These are phyloP conservation scores for Epizoanthus fatuus DNA, from an alignment of 92 coral and sea anemone genomes.

Conservation along the genomic window DNA sequence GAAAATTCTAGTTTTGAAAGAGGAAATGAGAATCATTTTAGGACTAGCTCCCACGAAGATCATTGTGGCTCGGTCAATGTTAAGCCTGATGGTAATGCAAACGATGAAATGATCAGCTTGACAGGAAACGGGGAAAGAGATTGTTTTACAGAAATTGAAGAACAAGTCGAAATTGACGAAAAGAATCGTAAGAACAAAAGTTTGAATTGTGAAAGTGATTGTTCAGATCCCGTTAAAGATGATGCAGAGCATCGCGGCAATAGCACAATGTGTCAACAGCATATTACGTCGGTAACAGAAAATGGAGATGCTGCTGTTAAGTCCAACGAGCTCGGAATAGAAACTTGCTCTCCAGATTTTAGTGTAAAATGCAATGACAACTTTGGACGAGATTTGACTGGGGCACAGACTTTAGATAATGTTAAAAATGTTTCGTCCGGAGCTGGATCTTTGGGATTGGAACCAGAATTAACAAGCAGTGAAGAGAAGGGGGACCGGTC, in stretches of 20 bases:
- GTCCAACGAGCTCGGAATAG: background rate
- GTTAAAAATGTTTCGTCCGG: background rate
- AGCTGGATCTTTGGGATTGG: background rate
- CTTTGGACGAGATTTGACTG: background rate
- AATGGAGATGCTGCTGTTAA: background rate
- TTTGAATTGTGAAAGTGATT: background rate
- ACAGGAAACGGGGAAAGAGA: background rate
- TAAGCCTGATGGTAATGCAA: background rate
- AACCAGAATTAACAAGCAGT: slow-evolving; percentile 26
- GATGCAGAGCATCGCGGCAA: background rate
- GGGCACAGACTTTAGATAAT: background rate
- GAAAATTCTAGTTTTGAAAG: background rate
- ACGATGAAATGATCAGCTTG: background rate
- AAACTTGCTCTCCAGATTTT: background rate
- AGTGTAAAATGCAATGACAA: background rate
- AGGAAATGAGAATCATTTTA: background rate
- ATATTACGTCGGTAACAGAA: background rate
- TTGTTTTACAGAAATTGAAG: background rate
- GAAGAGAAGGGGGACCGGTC: slow-evolving; percentile 17
- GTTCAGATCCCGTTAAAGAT: background rate
- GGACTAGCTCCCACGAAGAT: background rate
- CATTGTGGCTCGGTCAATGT: background rate
- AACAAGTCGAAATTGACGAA: background rate
- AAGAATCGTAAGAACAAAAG: background rate
- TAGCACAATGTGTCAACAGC: background rate